phyloP scores from a whole-genome alignment of 2,797 vertebrate genomes.

The Neopelma chrysocephalum region DNA sequence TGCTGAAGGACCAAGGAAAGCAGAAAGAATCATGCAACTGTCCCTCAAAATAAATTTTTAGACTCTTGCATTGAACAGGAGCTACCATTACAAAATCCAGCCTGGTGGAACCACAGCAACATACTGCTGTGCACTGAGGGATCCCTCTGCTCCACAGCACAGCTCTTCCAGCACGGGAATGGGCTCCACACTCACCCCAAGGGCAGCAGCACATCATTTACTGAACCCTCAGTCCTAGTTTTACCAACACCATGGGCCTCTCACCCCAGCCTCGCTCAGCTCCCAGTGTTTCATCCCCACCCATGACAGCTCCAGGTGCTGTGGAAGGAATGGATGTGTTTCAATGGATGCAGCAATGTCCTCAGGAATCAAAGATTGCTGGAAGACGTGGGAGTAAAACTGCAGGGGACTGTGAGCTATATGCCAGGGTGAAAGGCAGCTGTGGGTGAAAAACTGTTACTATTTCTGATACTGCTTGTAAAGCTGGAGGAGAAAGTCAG shows the following conservation, averaged over 20 bases:
- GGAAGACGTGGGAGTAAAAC: neutral
- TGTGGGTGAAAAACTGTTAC: neutral
- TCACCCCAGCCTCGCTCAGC: neutral
- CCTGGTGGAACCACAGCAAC: neutral
- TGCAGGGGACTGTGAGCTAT: neutral
- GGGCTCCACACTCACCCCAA: neutral
- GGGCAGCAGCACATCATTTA: neutral
- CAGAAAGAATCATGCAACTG: neutral
- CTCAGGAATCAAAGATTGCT: neutral
- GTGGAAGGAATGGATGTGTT: fast-evolving
- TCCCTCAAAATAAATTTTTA: neutral
- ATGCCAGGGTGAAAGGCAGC: neutral
- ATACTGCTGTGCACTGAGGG: fast-evolving
- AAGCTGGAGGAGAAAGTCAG: neutral
- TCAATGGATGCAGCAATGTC: fast-evolving
- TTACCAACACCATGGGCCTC: neutral
- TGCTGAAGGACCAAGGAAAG: neutral
- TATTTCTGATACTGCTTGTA: neutral
- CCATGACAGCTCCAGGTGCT: neutral
- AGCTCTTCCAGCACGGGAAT: neutral
- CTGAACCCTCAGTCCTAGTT: neutral
- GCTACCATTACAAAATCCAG: too few species aligned
- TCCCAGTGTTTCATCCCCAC: neutral
- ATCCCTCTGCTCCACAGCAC: fast-evolving
- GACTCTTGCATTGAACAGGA: neutral